These are phyloP conservation scores for Drosophila funebris DNA, from an alignment of 1,140 invertebrate species.

Conservation along the genomic window DNA sequence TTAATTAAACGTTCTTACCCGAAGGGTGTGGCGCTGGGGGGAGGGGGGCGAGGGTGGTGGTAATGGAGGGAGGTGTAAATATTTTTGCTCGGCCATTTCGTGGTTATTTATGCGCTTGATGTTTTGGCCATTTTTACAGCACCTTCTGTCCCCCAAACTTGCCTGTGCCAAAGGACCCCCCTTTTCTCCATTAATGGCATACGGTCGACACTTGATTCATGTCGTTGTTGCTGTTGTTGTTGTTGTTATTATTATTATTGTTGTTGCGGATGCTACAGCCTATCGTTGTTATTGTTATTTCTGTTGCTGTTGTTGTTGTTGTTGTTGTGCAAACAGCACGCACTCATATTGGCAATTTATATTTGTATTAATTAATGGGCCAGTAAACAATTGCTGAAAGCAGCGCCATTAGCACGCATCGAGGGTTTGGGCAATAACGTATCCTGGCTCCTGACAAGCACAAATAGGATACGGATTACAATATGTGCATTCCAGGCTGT, in stretches of 20 bases:
- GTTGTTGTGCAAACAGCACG: constrained; percentile 60
- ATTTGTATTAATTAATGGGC: constrained; percentile 83
- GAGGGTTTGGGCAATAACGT: constrained; percentile 10
- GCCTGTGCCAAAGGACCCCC: not conserved
- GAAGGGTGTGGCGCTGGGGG: constrained; percentile 9
- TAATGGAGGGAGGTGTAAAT: constrained; percentile 26
- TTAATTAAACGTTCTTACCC: constrained; percentile 73
- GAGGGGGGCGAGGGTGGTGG: not conserved
- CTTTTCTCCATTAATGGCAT: constrained; percentile 18
- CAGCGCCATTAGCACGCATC: constrained; percentile 70
- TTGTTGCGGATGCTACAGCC: constrained; percentile 11
- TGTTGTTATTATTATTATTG: too few relatives aligned
- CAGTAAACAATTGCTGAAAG: constrained; percentile 82
- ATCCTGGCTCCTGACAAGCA: constrained; percentile 5
- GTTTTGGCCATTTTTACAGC: constrained; percentile 47
- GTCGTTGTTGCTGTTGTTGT: constrained; percentile 26
- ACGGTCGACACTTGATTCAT: constrained; percentile 66
- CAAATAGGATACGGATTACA: not conserved
- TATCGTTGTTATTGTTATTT: constrained; percentile 36
- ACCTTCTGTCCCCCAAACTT: not conserved
- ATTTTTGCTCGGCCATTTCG: constrained; percentile 74
- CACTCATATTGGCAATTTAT: constrained; percentile 82
- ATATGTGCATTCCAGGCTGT: not conserved
- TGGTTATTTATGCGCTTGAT: constrained; percentile 76
- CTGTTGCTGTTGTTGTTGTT: constrained; percentile 45